Percentiles rank a stretch among this genome's conserved stretches.
Conservation (phyloP, 92 coral and sea anemone species). For the Phenganax subtilis region DNA sequence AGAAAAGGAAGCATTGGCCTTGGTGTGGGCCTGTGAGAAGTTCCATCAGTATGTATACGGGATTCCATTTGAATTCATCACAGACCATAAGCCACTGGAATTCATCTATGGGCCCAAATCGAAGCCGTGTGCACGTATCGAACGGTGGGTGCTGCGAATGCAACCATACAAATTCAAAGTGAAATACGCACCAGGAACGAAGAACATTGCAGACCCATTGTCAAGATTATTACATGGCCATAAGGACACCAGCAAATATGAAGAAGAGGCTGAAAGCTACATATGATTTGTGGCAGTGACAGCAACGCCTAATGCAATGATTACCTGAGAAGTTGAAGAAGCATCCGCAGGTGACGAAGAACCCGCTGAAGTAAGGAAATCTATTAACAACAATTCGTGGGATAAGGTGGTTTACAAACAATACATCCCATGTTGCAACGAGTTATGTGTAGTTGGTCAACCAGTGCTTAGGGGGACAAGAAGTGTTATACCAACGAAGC, state of each 20-base stretch:
- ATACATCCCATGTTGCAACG: conserved; percentile 24
- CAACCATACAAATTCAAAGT: conserved; percentile 52
- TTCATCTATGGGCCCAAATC: conserved; percentile 49
- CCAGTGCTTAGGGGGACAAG: not conserved
- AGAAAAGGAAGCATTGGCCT: not conserved
- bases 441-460: conserved; percentile 8
- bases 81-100: conserved; percentile 58
- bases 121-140: conserved; percentile 41
- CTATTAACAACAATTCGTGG: conserved; percentile 4
- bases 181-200: conserved; percentile 49
- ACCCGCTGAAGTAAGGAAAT: conserved; percentile 22
- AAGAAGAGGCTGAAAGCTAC: conserved; percentile 44
- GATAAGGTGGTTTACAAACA: conserved; percentile 39
- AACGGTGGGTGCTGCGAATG: conserved; percentile 51
- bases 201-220: conserved; percentile 55
- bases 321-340: conserved; percentile 58
- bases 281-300: conserved; percentile 32
- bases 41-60: conserved; percentile 12
- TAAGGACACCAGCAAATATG: not conserved
- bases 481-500: conserved; percentile 12
- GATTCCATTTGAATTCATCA: conserved; percentile 32
- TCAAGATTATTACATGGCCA: conserved; percentile 37
- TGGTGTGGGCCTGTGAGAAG: conserved; percentile 43
- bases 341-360: conserved; percentile 48
- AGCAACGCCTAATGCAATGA: conserved; percentile 55